Conservation (phyloP, 2,888 invertebrate genomes). For the Ernsta delagoae region DNA sequence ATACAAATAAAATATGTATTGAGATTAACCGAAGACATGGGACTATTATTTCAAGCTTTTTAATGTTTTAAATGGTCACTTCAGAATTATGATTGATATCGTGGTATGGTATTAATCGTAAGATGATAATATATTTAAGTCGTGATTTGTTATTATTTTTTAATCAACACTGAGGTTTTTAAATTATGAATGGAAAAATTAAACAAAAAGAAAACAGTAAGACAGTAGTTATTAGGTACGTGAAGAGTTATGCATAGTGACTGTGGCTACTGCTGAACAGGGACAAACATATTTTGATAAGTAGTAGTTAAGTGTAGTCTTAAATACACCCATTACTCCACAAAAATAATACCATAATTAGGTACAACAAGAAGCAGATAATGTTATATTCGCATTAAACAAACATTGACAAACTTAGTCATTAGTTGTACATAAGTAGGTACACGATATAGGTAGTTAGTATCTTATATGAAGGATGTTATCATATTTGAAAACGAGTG, state of each 20-base stretch:
- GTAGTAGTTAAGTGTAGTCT: slow-evolving; percentile 59
- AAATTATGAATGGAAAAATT: slow-evolving; percentile 7
- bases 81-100: slow-evolving; percentile 21
- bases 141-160: slow-evolving; percentile 26
- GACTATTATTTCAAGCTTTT: not conserved
- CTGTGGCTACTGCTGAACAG: slow-evolving; percentile 1
- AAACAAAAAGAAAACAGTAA: slow-evolving; percentile 3
- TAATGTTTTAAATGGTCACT: not conserved
- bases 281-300: slow-evolving; percentile 11
- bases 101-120: slow-evolving; percentile 13
- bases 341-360: slow-evolving; percentile 40
- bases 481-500: not conserved
- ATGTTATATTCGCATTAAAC: not conserved
- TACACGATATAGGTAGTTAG: not conserved
- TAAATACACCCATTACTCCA: slow-evolving; percentile 78
- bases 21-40: not conserved
- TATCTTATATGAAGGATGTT: not conserved
- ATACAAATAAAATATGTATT: not conserved
- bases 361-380: slow-evolving; percentile 5
- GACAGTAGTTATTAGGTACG: slow-evolving; percentile 2
- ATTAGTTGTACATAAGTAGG: not conserved
- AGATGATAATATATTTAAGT: slow-evolving; percentile 21
- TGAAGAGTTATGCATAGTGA: slow-evolving; percentile 12
- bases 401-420: not conserved
- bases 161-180: not conserved